A percentile compares a stretch with the other conserved stretches of the same genome.
phyloP scores from a whole-genome alignment of 2,113 vertebrate species.

The Lanius ludovicianus region DNA sequence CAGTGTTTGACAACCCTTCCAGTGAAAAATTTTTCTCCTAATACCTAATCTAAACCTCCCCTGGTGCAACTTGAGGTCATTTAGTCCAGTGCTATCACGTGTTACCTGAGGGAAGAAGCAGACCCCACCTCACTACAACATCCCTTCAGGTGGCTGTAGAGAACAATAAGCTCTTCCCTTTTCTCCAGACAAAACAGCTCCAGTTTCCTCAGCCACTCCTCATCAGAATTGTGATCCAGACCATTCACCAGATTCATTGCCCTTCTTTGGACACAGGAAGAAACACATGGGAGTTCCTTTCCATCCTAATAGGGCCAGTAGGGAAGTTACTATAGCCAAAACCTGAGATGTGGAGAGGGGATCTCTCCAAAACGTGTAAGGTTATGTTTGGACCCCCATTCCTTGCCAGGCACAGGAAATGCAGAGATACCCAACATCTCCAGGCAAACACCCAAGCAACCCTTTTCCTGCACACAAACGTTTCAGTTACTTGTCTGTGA shows the following conservation, averaged over 20 bases:
- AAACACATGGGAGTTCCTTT: neutral
- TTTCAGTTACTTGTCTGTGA: neutral
- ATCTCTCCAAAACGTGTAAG: neutral
- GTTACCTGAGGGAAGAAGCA: neutral
- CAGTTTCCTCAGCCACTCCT: neutral
- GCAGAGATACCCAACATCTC: neutral
- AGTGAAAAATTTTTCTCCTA: neutral
- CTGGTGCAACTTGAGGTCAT: neutral
- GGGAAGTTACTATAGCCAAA: neutral
- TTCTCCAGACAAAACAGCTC: neutral
- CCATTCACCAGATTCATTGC: neutral
- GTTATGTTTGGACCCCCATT: neutral
- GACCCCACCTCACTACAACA: neutral
- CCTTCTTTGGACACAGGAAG: neutral
- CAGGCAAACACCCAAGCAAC: fast-evolving
- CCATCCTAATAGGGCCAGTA: neutral
- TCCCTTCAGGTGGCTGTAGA: neutral
- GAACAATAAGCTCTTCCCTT: neutral
- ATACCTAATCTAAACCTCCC: neutral
- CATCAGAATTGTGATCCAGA: neutral
- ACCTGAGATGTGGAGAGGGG: neutral
- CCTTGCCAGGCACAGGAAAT: neutral
- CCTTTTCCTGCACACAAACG: neutral
- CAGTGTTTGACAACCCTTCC: neutral
- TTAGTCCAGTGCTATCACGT: neutral